Evolutionary conservation across 1,140 invertebrate species (phyloP), one percentile per base, ranked within the genome.

Genomic region (Zaprionus davidi): DNA sequence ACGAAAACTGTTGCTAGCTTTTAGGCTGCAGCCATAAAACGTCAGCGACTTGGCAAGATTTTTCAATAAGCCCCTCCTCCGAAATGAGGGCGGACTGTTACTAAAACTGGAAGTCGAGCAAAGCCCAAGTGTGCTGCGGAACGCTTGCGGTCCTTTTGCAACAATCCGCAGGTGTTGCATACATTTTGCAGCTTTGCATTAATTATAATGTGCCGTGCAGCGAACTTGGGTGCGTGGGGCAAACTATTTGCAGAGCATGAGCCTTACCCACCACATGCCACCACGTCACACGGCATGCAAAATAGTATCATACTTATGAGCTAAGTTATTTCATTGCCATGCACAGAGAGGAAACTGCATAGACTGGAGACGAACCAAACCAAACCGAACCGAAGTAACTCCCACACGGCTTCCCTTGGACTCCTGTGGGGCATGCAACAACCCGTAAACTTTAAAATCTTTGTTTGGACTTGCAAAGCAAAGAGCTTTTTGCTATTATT

Each of bases 121-220:
- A 51, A 71, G 9, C 26, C 20, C 46, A 12, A 5, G 46, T 51
- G 46, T 51, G 11, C 20, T 13, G 9, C 20, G 76, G 71, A 72
- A 80, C 79, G 81, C 82, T 92, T 92, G 88, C 68, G 91, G 91
- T 92, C 91, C 83, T 88, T 90, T 90, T 77, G 17, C 87, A 91
- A 92, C 91, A 81, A 92, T 92, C 91, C 91, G 79, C 91, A 92
- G 91, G 91, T 92, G 91, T 92, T 92, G 91, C 91, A 92, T 88
- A 90, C 83, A 87, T 92, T 91, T 82, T 70, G 79, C 77, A 92
- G 91, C 91, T 92, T 92, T 92, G 91, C 91, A 92, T 92, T 92
- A 92, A 92, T 92, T 92, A 92, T 92, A 86, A 92, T 79, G 81
- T 81, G 75, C 64, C 24, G 44, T 76, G 53, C 20, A 28, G 65